Evolutionary conservation across 2,888 invertebrate genomes (phyloP).

Genomic region (Prenolepis imparis): DNA sequence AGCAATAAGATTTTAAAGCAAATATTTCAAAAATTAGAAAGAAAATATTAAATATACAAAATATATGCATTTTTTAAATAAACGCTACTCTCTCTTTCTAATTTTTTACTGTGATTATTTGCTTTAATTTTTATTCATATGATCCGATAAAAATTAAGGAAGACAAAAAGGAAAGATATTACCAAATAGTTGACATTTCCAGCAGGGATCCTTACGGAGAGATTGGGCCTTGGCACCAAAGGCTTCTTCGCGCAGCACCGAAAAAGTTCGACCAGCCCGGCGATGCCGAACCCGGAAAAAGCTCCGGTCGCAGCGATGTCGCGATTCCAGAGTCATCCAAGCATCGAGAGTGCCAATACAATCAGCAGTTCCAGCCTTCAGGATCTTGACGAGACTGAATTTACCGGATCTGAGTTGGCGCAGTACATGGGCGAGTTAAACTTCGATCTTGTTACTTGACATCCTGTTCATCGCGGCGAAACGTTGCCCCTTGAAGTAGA

Average conservation of each 20-base stretch:
- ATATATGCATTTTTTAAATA: neutral
- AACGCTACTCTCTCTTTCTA: neutral
- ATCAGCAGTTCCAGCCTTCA: conserved; percentile 93
- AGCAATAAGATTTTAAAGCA: neutral
- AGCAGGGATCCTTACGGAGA: conserved; percentile 78
- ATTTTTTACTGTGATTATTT: neutral
- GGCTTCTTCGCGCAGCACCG: conserved; percentile 77
- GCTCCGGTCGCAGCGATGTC: conserved; percentile 70
- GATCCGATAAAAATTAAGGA: neutral
- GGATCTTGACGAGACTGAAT: conserved; percentile 90
- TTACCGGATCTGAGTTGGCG: conserved; percentile 90
- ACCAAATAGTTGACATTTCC: neutral
- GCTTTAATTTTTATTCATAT: neutral
- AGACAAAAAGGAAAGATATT: neutral
- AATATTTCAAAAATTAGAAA: conserved; percentile 13
- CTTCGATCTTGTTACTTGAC: conserved; percentile 81
- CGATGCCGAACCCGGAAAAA: conserved; percentile 70
- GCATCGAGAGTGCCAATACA: conserved; percentile 87
- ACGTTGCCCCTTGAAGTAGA: conserved; percentile 22
- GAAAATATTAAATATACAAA: neutral
- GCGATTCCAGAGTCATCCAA: conserved; percentile 87
- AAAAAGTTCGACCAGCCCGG: conserved; percentile 39
- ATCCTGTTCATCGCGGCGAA: conserved; percentile 2
- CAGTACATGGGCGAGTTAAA: conserved; percentile 91
- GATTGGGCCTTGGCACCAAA: conserved; percentile 83